Conservation (phyloP, 1,140 invertebrate species). For the Drosophila mojavensis region DNA sequence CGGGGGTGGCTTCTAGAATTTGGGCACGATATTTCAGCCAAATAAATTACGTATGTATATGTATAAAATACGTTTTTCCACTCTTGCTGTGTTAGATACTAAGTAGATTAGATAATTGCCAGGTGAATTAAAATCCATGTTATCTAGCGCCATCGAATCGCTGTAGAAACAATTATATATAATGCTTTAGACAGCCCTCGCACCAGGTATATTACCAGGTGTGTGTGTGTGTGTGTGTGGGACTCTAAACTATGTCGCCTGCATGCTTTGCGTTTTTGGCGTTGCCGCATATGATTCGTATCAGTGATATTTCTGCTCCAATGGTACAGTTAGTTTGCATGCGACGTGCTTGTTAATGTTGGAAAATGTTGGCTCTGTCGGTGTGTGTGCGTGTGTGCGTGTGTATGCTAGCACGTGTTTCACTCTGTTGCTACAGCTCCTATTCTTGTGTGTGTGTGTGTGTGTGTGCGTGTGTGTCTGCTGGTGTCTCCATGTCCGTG, state of each 20-base stretch:
- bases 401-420: conserved; percentile 26
- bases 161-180: neutral
- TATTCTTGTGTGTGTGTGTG: conserved; percentile 6
- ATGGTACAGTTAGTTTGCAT: conserved; percentile 76
- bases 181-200: conserved; percentile 26
- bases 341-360: conserved; percentile 76
- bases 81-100: neutral
- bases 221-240: conserved; percentile 9
- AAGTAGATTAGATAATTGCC: neutral
- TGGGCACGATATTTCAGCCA: no score
- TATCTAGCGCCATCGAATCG: neutral
- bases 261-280: conserved; percentile 54
- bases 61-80: neutral
- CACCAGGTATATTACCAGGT: neutral
- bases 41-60: neutral
- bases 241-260: conserved; percentile 13
- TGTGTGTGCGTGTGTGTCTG: neutral
- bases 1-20: conserved; percentile 50
- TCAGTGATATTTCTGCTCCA: conserved; percentile 76
- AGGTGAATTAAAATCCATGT: neutral
- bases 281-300: conserved; percentile 78
- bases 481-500: conserved; percentile 38
- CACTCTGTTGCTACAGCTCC: conserved; percentile 2
- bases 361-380: conserved; percentile 37
- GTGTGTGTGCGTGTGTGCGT: no score